Base-by-base conservation (phyloP, 92 coral and sea anemone genomes). In the Plumapathes pennacea region DNA sequence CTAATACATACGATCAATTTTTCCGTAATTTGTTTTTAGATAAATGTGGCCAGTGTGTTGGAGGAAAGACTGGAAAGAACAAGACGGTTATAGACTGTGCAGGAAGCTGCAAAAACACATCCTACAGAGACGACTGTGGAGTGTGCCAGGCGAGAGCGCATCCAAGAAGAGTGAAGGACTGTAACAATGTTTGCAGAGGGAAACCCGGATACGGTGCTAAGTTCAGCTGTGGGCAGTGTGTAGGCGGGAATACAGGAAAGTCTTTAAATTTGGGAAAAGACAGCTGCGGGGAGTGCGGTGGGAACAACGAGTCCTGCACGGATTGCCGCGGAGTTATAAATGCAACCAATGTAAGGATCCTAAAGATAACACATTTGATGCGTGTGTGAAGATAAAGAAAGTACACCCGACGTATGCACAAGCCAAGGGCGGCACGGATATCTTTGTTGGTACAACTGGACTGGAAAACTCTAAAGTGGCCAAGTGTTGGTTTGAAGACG, bases 201-300 rank as follows among this genome's bases (percentile, higher is more conserved):
- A 17, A n/a, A 10, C 55, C 69, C 3, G 17, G n/a, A 9, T 22
- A n/a, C 55, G 69, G 69, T 62, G 26, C 60, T 36, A 23, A 62
- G 19, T 60, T 51, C 45, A 18, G 37, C 9, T 23, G 50, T 5
- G 51, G 27, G 4, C 20, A 46, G 20, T 76, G 83, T 67, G 83
- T 76, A 6, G 83, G 83, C 1, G 83, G 83, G 20, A 55, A 26
- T 0, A 65, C 83, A 10, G 52, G 55, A 4, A 2, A 0, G n/a
- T 6, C 69, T 4, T 0, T 12, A 0, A 30, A 25, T 30, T 46
- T 31, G 30, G 61, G 60, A 30, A 36, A 32, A 32, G 83, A 76
- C 49, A 23, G 15, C n/a, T 76, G 74, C 34, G 74, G 83, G 28
- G 33, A 36, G 2, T 83, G 90, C 47, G 85, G 77, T 3, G 82